These are phyloP conservation scores for Centropus unirufus DNA, from an alignment of 2,113 vertebrate genomes.

Conservation along the genomic window DNA sequence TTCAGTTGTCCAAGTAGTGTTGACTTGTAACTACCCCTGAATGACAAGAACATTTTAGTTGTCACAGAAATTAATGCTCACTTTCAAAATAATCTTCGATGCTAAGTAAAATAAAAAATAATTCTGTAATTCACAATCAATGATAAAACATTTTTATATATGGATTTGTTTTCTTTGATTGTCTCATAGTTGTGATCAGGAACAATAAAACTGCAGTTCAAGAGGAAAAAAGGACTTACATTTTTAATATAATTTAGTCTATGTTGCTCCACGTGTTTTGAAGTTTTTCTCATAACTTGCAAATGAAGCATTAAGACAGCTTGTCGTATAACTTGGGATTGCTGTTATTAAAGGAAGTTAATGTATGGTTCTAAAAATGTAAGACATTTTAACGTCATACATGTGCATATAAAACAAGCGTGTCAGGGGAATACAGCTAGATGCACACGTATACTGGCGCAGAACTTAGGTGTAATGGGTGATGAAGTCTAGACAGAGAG, in stretches of 20 bases:
- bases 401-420: neutral
- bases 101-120: neutral
- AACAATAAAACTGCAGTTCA: neutral
- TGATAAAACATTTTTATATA: neutral
- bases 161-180: neutral
- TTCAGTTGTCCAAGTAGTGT: neutral
- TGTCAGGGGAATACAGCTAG: neutral
- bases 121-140: neutral
- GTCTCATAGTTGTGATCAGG: neutral
- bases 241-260: neutral
- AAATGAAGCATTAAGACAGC: neutral
- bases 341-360: neutral
- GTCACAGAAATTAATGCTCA: neutral
- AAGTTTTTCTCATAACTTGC: neutral
- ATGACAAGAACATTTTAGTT: neutral
- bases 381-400: neutral
- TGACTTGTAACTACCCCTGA: neutral
- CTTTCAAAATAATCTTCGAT: neutral
- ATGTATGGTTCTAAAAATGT: slow-evolving; percentile 21
- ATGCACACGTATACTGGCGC: neutral
- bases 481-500: slow-evolving; percentile 7
- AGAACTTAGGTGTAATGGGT: neutral
- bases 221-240: neutral
- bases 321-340: neutral
- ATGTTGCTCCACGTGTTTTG: neutral